Evolutionary conservation across 2,888 invertebrate genomes (phyloP).

Genomic region (Lingula anatina): DNA sequence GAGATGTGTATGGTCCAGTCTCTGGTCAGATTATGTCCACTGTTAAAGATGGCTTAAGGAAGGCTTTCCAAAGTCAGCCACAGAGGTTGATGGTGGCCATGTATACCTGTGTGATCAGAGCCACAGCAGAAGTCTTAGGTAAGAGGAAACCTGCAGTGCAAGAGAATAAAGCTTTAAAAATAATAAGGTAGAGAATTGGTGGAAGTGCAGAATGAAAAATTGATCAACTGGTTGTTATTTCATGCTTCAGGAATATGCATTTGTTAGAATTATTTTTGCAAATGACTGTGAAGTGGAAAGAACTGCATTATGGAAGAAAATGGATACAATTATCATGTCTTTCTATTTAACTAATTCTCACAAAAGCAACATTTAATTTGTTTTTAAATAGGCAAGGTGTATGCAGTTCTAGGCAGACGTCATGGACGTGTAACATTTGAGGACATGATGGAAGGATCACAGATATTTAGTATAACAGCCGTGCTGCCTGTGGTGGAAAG

Average conservation of each 20-base stretch:
- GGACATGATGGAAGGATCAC: constrained; percentile 84
- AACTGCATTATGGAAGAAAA: too few relatives aligned
- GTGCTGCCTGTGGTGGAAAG: constrained; percentile 94
- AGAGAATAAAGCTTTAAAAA: too few relatives aligned
- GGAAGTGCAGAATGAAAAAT: too few relatives aligned
- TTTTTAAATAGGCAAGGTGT: constrained; percentile 54
- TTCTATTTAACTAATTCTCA: too few relatives aligned
- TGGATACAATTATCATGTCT: too few relatives aligned
- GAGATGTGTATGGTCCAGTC: constrained; percentile 37
- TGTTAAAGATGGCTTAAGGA: constrained; percentile 80
- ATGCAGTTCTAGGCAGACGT: constrained; percentile 80
- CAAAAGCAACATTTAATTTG: too few relatives aligned
- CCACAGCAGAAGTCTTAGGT: constrained; percentile 83
- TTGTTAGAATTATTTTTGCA: too few relatives aligned
- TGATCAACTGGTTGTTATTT: too few relatives aligned
- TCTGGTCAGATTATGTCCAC: constrained; percentile 87
- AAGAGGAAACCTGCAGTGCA: constrained; percentile 37
- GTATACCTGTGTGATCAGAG: constrained; percentile 79
- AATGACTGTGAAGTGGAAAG: too few relatives aligned
- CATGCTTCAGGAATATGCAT: too few relatives aligned
- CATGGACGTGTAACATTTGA: constrained; percentile 84
- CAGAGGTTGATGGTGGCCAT: constrained; percentile 92
- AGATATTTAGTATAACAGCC: constrained; percentile 80
- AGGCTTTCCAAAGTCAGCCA: constrained; percentile 81
- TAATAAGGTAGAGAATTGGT: too few relatives aligned